Percentiles rank a stretch among this genome's conserved stretches.
Conservation (phyloP, 1,140 invertebrate species). For the Coelopa frigida region DNA sequence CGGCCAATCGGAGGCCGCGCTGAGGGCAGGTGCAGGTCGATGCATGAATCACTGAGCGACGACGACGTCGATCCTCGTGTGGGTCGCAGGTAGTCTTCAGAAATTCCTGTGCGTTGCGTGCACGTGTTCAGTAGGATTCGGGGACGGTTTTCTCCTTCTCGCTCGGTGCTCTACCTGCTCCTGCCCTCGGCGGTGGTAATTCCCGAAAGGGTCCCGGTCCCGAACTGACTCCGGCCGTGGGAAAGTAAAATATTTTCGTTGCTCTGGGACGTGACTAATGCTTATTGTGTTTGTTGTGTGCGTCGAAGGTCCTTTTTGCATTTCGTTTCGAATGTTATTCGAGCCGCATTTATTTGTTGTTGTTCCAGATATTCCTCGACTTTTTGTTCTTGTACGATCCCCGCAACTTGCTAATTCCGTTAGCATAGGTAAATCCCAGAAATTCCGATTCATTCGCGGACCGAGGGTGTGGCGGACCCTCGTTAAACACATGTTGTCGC, state of each 20-base stretch:
- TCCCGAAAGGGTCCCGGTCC: not conserved
- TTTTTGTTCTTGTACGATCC: not conserved
- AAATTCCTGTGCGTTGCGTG: no score
- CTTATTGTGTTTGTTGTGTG: conserved; percentile 1
- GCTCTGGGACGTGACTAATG: not conserved
- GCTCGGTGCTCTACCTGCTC: no score
- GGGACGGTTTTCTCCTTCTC: no score
- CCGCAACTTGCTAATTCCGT: not conserved
- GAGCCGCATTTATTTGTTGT: not conserved
- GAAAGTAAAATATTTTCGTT: conserved; percentile 10
- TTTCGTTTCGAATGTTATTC: conserved; percentile 4
- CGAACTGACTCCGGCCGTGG: conserved; percentile 3
- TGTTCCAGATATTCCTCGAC: not conserved
- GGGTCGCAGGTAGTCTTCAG: no score
- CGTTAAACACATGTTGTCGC: conserved; percentile 37
- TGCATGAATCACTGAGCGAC: no score
- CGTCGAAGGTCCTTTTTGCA: not conserved
- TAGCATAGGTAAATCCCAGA: not conserved
- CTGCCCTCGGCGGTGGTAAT: not conserved
- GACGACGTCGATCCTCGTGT: no score
- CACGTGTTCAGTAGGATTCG: no score
- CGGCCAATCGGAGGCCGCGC: no score
- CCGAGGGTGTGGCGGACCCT: conserved; percentile 25
- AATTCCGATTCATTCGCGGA: not conserved
- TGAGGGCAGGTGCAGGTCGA: no score